These are phyloP conservation scores for Nymphicus hollandicus DNA, from an alignment of 2,113 vertebrate genomes.

Conservation along the genomic window DNA sequence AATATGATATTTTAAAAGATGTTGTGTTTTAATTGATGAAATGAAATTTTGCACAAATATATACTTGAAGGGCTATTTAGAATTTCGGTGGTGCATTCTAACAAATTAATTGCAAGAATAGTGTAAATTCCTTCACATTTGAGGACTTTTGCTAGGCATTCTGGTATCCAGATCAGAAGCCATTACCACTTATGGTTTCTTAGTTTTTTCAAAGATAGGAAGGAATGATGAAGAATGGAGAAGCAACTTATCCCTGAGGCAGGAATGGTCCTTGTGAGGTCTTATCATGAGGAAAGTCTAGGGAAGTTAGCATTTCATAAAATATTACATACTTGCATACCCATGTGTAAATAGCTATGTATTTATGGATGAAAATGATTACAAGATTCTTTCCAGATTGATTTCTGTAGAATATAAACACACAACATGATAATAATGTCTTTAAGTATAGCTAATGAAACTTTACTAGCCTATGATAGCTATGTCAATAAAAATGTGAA, in stretches of 20 bases:
- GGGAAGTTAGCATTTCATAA: not conserved
- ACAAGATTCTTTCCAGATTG: not conserved
- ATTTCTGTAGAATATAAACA: constrained; percentile 11
- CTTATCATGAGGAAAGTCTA: not conserved
- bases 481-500: constrained; percentile 40
- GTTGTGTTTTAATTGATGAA: not conserved
- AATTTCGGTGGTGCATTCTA: not conserved
- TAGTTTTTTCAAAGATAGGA: not conserved
- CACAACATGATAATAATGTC: not conserved
- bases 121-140: accelerated
- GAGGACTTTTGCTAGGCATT: not conserved
- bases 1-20: not conserved
- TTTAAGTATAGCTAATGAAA: constrained; percentile 51
- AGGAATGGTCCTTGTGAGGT: not conserved
- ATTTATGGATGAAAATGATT: not conserved
- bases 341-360: not conserved
- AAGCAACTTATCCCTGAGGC: not conserved
- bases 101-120: not conserved
- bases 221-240: not conserved
- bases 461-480: constrained; percentile 30
- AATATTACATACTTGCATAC: not conserved
- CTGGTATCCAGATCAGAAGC: not conserved
- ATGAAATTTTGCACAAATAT: not conserved
- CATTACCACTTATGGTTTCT: not conserved
- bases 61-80: not conserved